Evolutionary conservation across 2,113 vertebrate species (phyloP).

Genomic region (Octodon degus): DNA sequence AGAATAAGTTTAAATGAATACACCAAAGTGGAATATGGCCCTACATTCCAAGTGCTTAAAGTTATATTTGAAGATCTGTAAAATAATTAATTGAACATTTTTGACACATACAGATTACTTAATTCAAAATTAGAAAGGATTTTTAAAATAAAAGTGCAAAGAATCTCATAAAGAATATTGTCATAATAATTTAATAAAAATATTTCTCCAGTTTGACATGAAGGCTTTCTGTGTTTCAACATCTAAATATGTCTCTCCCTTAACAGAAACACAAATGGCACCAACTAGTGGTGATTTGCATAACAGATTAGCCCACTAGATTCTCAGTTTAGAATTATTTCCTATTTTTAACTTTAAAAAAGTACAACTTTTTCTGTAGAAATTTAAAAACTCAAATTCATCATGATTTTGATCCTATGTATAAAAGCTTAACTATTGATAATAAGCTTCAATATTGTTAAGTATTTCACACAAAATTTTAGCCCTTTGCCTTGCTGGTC

Average conservation of each 20-base stretch:
- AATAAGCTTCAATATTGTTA: not conserved
- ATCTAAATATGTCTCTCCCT: not conserved
- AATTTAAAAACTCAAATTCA: not conserved
- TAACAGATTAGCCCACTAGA: not conserved
- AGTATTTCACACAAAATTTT: not conserved
- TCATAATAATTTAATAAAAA: not conserved
- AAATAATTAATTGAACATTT: not conserved
- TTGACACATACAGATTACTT: not conserved
- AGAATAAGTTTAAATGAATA: not conserved
- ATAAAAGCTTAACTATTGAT: accelerated
- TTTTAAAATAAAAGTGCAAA: not conserved
- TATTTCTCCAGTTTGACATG: not conserved
- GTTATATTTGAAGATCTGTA: not conserved
- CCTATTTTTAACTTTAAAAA: not conserved
- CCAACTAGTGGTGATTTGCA: not conserved
- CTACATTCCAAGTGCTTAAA: not conserved
- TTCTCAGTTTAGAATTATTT: not conserved
- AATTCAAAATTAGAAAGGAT: not conserved
- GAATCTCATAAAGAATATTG: not conserved
- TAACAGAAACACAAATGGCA: not conserved
- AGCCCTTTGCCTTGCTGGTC: not conserved
- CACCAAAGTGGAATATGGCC: not conserved
- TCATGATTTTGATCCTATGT: not conserved
- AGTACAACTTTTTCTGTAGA: not conserved
- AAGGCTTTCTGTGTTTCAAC: not conserved